phyloP scores from a whole-genome alignment of 1,140 invertebrate genomes.

The Brachionus manjavacas region DNA sequence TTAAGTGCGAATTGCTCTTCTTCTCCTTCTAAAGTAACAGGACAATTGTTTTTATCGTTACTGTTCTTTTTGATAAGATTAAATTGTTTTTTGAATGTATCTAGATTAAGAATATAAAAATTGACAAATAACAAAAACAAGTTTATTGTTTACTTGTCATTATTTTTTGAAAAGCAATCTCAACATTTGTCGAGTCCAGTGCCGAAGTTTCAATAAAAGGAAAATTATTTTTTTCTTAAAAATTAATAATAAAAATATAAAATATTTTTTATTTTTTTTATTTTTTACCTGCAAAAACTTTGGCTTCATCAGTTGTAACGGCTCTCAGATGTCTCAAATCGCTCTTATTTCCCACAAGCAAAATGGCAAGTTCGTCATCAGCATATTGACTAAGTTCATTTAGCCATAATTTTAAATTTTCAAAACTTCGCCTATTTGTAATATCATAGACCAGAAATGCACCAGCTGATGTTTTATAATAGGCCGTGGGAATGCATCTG shows the following conservation, averaged over 20 bases:
- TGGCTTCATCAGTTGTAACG: conserved; percentile 41
- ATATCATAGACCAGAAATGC: conserved; percentile 85
- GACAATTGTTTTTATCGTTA: neutral
- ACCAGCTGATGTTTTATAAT: conserved; percentile 90
- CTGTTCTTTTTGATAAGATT: neutral
- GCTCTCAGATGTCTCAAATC: conserved; percentile 40
- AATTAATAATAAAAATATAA: neutral
- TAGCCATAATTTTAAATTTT: conserved; percentile 96
- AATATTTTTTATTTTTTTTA: conserved; percentile 12
- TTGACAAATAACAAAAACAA: no score
- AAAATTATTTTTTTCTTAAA: conserved; percentile 70
- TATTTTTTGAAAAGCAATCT: conserved; percentile 99
- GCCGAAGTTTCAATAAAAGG: conserved; percentile 99
- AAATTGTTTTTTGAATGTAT: neutral
- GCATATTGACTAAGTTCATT: conserved; percentile 95
- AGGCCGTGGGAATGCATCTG: conserved; percentile 82
- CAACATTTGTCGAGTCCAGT: conserved; percentile 99
- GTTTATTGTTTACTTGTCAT: conserved; percentile 60
- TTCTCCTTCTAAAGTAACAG: neutral
- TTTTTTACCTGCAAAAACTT: conserved; percentile 28
- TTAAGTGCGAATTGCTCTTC: neutral
- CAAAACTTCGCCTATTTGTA: conserved; percentile 93
- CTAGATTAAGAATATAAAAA: neutral
- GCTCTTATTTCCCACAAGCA: conserved; percentile 69
- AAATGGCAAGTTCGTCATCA: conserved; percentile 97